These are phyloP conservation scores for Pristionchus japonicus DNA, from an alignment of 2,888 invertebrate species.

Conservation along the genomic window DNA sequence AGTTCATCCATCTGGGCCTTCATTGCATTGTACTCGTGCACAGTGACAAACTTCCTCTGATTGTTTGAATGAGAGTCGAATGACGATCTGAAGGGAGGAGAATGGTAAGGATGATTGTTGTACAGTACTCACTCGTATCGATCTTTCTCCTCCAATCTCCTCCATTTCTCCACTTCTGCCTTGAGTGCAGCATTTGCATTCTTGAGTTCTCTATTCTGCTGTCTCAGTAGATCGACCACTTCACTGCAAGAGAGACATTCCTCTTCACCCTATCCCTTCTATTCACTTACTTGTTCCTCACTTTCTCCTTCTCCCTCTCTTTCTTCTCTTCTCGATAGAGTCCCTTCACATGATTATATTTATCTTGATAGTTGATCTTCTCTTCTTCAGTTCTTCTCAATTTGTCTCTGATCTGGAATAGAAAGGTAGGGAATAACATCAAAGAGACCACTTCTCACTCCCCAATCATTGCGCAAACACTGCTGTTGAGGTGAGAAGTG, in stretches of 20 bases:
- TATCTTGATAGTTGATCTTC: neutral
- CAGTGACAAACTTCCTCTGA: neutral
- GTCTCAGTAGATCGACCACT: neutral
- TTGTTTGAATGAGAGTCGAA: neutral
- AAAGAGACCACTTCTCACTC: neutral
- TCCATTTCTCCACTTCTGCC: neutral
- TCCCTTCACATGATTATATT: neutral
- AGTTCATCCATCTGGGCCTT: neutral
- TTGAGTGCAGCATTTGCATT: neutral
- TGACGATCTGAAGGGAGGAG: neutral
- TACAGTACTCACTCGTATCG: slow-evolving; percentile 1
- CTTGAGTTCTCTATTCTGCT: neutral
- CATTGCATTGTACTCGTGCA: neutral
- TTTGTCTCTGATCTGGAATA: slow-evolving; percentile 37
- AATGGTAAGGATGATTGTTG: neutral
- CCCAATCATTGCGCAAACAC: neutral
- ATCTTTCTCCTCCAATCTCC: neutral
- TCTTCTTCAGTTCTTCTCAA: slow-evolving; percentile 34
- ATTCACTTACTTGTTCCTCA: neutral
- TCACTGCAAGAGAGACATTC: neutral
- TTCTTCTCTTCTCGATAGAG: neutral
- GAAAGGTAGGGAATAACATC: neutral
- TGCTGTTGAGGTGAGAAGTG: neutral
- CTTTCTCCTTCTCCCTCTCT: slow-evolving; percentile 5
- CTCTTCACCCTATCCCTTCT: neutral